Evolutionary conservation across 1,140 invertebrate genomes (phyloP).

Genomic region (Meloidogyne chitwoodi): DNA sequence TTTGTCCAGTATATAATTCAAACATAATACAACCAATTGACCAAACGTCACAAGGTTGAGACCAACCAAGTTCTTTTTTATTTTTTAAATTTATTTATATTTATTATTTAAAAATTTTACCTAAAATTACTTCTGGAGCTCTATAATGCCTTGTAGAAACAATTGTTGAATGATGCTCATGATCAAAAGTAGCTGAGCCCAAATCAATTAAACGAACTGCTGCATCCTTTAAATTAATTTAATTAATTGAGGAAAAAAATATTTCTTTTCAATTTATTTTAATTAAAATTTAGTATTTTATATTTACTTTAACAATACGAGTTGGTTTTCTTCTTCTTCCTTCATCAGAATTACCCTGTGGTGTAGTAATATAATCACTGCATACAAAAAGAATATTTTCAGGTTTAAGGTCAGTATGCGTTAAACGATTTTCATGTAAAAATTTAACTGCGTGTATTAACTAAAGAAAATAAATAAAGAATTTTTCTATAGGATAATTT

Average conservation of each 20-base stretch:
- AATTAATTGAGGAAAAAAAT: neutral
- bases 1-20: conserved; percentile 91
- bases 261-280: no score
- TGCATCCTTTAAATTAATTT: conserved; percentile 78
- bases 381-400: conserved; percentile 97
- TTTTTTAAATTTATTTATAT: conserved; percentile 1
- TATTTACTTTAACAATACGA: neutral
- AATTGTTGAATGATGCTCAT: conserved; percentile 98
- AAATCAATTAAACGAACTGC: conserved; percentile 96
- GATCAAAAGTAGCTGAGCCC: conserved; percentile 97
- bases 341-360: conserved; percentile 13
- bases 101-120: conserved; percentile 62
- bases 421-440: conserved; percentile 92
- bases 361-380: conserved; percentile 38
- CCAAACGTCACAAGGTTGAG: conserved; percentile 99
- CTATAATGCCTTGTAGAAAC: conserved; percentile 97
- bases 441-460: conserved; percentile 94
- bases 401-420: conserved; percentile 97
- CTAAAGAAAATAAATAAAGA: conserved; percentile 61
- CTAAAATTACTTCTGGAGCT: conserved; percentile 96
- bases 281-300: no score
- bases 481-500: no score
- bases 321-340: conserved; percentile 20
- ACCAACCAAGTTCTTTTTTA: conserved; percentile 86
- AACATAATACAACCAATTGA: conserved; percentile 98